Conservation (phyloP, 2,113 vertebrate genomes). For the Aphyosemion australe region DNA sequence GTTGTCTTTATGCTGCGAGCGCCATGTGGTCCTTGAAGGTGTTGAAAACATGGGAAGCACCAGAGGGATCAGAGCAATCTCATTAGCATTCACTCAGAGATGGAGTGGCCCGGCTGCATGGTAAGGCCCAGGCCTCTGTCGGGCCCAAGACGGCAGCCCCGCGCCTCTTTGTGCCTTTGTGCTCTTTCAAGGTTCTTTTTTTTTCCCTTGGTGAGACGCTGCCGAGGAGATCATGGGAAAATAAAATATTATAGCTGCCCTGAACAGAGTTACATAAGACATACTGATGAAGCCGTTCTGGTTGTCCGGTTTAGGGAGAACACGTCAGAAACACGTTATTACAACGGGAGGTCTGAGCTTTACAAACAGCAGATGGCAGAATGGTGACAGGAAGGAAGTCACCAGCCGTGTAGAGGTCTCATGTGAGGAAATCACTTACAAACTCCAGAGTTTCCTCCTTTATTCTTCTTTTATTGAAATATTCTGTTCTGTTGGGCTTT, state of each 20-base stretch:
- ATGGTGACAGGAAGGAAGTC: no score
- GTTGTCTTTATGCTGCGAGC: conserved; percentile 99
- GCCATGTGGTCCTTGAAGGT: conserved; percentile 99
- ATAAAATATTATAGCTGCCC: conserved; percentile 33
- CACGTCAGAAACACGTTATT: neutral
- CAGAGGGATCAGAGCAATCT: conserved; percentile 98
- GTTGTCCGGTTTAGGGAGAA: neutral
- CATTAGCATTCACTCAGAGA: conserved; percentile 97
- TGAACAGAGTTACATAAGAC: conserved; percentile 12
- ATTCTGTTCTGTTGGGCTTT: no score
- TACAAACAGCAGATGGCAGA: no score
- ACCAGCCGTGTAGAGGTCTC: no score
- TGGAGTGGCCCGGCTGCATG: conserved; percentile 93
- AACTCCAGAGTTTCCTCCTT: no score
- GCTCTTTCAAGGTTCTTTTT: conserved; percentile 84
- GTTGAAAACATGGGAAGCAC: conserved; percentile 98
- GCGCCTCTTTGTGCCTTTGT: conserved; percentile 93
- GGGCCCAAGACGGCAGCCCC: conserved; percentile 85
- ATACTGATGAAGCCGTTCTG: neutral
- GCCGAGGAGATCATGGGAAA: conserved; percentile 93
- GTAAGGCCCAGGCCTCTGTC: conserved; percentile 85
- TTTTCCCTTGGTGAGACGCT: conserved; percentile 83
- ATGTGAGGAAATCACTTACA: no score
- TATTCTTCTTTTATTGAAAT: no score
- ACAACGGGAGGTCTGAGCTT: no score